These are phyloP conservation scores for Fringilla coelebs DNA, from an alignment of 2,797 vertebrate genomes.

Conservation along the genomic window DNA sequence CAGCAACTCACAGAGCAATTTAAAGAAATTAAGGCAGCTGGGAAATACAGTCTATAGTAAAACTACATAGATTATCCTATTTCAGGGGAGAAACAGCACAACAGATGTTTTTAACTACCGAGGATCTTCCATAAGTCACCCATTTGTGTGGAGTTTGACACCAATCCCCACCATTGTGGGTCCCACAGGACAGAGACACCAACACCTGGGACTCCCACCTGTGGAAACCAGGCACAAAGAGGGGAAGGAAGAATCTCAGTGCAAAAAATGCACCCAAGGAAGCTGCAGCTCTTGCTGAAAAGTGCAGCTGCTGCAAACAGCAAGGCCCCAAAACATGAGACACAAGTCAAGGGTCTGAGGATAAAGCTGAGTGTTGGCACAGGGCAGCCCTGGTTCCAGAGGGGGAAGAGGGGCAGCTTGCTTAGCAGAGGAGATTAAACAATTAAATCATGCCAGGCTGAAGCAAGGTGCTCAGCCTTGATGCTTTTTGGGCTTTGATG, in stretches of 20 bases:
- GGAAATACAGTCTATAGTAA: slow-evolving; percentile 35
- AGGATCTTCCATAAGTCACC: neutral
- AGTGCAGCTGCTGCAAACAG: neutral
- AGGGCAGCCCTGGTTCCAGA: neutral
- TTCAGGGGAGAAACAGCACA: neutral
- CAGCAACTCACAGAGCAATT: slow-evolving; percentile 58
- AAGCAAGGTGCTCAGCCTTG: neutral
- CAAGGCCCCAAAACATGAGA: neutral
- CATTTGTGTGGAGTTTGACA: neutral
- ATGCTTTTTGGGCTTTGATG: neutral
- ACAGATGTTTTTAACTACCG: neutral
- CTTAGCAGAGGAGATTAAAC: neutral
- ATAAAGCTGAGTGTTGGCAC: neutral
- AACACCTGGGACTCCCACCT: neutral
- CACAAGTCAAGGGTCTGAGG: neutral
- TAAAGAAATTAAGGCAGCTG: slow-evolving; percentile 48
- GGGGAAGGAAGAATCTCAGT: fast-evolving
- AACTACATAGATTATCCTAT: slow-evolving; percentile 25
- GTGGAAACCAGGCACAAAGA: neutral
- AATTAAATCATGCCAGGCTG: neutral
- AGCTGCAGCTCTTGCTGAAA: fast-evolving
- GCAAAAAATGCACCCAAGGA: neutral
- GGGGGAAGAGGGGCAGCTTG: neutral
- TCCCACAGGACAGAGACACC: neutral
- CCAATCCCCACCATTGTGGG: no score